These are phyloP conservation scores for Mormyrus lacerda DNA, from an alignment of 2,113 vertebrate species.

Conservation along the genomic window DNA sequence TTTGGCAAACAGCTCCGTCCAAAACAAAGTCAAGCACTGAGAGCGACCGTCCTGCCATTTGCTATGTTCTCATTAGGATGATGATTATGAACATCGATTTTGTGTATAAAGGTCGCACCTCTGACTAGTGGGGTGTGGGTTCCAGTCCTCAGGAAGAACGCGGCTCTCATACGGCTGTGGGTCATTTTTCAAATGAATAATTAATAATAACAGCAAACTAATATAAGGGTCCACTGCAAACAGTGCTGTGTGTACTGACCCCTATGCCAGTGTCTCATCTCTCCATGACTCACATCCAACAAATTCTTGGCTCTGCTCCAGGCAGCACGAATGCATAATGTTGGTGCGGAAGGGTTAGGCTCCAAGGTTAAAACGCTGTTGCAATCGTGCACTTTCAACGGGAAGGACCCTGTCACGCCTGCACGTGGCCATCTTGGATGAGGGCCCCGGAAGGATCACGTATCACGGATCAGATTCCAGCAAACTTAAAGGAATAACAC, in stretches of 20 bases:
- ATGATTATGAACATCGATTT: not conserved
- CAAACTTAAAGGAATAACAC: not conserved
- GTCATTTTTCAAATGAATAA: slow-evolving; percentile 6
- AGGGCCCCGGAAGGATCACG: not conserved
- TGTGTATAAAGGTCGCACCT: not conserved
- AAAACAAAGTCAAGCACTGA: not conserved
- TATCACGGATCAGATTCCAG: not conserved
- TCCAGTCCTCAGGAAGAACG: not conserved
- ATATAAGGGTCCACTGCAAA: not conserved
- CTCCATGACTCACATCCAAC: not conserved
- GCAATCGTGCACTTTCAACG: not conserved
- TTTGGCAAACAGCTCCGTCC: not conserved
- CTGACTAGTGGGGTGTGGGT: not conserved
- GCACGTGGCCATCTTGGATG: not conserved
- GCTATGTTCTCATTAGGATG: not conserved
- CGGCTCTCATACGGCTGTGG: not conserved
- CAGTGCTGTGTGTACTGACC: not conserved
- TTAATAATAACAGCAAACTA: not conserved
- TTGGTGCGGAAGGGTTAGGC: not conserved
- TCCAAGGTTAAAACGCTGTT: not conserved
- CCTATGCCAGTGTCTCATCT: not conserved
- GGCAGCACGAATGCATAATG: not conserved
- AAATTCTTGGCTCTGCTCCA: not conserved
- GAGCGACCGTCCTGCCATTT: not conserved
- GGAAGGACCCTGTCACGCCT: not conserved